Evolutionary conservation across 2,888 invertebrate species (phyloP).

Genomic region (Allacma fusca): DNA sequence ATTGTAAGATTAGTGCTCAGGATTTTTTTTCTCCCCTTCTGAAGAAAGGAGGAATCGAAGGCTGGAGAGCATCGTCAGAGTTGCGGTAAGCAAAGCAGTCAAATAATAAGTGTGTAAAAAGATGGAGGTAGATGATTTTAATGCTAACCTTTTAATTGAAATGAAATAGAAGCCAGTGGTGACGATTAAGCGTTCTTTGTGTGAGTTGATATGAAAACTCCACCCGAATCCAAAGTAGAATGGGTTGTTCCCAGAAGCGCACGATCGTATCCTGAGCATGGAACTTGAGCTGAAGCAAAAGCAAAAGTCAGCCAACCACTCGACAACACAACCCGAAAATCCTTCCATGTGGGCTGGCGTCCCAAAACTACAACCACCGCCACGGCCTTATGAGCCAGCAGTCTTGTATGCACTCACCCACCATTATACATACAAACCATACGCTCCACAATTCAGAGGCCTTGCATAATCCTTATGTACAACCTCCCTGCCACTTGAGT

Average conservation of each 20-base stretch:
- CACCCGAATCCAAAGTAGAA: conserved; percentile 59
- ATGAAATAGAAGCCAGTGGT: conserved; percentile 36
- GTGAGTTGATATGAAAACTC: conserved; percentile 53
- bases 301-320: conserved; percentile 58
- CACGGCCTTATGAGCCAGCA: background rate
- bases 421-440: background rate
- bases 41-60: background rate
- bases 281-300: conserved; percentile 57
- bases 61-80: background rate
- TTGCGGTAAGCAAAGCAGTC: background rate
- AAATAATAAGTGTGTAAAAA: conserved; percentile 7
- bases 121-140: conserved; percentile 4
- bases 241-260: conserved; percentile 55
- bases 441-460: background rate
- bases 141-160: conserved; percentile 8
- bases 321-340: conserved; percentile 53
- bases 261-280: conserved; percentile 58
- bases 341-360: conserved; percentile 59
- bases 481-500: background rate
- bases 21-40: background rate
- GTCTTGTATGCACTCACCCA: background rate
- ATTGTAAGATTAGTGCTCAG: too few relatives aligned
- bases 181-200: conserved; percentile 48
- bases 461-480: conserved; percentile 1
- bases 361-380: conserved; percentile 17